Conservation (phyloP, 2,113 vertebrate genomes). For the Podiceps cristatus region DNA sequence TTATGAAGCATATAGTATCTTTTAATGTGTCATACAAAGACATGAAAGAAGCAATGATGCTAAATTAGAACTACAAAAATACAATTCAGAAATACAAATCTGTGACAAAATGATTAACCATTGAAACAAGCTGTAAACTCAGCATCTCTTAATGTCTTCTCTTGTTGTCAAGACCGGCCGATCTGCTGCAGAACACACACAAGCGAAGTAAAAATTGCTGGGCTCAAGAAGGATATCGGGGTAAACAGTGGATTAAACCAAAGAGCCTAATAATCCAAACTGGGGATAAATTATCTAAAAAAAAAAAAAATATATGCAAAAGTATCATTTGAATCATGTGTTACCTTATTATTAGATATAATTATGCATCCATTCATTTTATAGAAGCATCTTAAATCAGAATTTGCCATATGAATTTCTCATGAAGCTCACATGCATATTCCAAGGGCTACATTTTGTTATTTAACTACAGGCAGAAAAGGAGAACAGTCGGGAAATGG, state of each 20-base stretch:
- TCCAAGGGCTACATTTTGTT: background rate
- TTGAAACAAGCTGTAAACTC: background rate
- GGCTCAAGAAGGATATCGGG: background rate
- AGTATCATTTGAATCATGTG: background rate
- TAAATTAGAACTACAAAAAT: background rate
- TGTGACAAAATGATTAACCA: background rate
- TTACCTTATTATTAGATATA: background rate
- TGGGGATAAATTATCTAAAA: background rate
- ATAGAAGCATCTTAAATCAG: background rate
- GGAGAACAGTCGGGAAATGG: background rate
- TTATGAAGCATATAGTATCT: background rate
- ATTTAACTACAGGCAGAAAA: background rate
- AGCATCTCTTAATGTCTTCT: background rate
- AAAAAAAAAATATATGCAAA: background rate
- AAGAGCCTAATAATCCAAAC: background rate
- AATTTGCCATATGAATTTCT: background rate
- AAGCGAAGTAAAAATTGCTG: background rate
- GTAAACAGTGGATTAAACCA: background rate
- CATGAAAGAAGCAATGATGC: background rate
- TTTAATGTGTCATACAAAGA: background rate
- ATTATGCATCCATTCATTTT: background rate
- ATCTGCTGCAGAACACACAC: background rate
- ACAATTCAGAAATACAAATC: background rate
- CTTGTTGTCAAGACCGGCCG: background rate
- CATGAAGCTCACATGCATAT: background rate